These are phyloP conservation scores for Pyrocephalus nanus DNA, from an alignment of 2,797 vertebrate genomes.

Conservation along the genomic window DNA sequence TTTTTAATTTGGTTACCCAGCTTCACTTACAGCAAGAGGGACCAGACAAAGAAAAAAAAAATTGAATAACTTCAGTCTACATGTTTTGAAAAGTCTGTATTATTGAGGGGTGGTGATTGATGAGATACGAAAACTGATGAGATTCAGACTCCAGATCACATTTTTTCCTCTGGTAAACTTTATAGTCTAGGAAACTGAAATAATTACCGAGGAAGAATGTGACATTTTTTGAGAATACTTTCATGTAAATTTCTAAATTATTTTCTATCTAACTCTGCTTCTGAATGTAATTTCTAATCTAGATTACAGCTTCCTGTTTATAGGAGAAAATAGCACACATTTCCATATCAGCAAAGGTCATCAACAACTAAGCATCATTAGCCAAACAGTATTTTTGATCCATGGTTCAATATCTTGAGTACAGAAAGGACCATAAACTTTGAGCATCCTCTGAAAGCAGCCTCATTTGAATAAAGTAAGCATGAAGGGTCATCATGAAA, in stretches of 20 bases:
- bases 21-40: neutral
- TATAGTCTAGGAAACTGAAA: neutral
- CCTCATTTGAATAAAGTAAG: neutral
- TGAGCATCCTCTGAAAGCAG: neutral
- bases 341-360: neutral
- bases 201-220: neutral
- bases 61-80: neutral
- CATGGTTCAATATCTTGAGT: neutral
- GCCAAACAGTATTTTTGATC: neutral
- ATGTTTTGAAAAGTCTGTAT: neutral
- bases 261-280: neutral
- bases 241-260: neutral
- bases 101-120: neutral
- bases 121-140: neutral
- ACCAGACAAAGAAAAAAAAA: neutral
- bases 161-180: neutral
- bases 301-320: neutral
- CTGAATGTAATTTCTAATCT: neutral
- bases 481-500: neutral
- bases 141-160: neutral
- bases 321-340: neutral
- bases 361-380: neutral
- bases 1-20: neutral
- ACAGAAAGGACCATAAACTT: neutral
- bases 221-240: neutral